Base-by-base conservation (phyloP, 2,113 vertebrate species). In the Pan paniscus region DNA sequence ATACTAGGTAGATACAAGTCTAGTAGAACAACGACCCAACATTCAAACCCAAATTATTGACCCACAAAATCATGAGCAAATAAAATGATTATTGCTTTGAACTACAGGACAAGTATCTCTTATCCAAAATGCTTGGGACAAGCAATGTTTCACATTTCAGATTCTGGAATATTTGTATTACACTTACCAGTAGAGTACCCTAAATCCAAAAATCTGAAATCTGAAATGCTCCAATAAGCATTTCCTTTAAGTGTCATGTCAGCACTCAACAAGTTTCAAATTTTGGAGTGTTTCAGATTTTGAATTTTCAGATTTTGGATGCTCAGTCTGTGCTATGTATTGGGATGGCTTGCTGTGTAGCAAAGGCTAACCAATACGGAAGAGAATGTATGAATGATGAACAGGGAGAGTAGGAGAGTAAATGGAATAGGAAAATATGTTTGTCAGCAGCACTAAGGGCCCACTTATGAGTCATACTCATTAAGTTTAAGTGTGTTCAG, bases 61-160 rank as follows among this genome's bases (percentile, higher is more conserved):
- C 38, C n/a, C 57, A 95, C 32, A 93, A 48, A 91, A 88, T 83
- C 70, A 83, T 84, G 35, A 87, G 43, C 35, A 95, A 75, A 67
- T 73, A 18, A 79, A 78, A 46, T 46, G 52, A 72, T 80, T 61
- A 59, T 25, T 61, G 32, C 43, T 81, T 78, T 87, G 64, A 88
- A 48, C 27, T 80, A 83, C 7, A 78, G 43, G 43, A 30, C 27
- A 46, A 48, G 8, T 78, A 48, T 78, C 43, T 16, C 43, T 78
- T 48, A 78, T 78, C 75, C 16, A 16, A 78, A 78, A 48, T 46
- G 27, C 75, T 78, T 32, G 14, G 43, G 14, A 76, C 25, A 27
- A 76, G 43, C 46, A 32, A 17, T 76, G 43, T 78, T 78, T 78
- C 75, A 18, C 27, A 78, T 78, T 73, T 73, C 38, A 73, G 72